Evolutionary conservation across 1,140 invertebrate genomes (phyloP), one percentile per base, ranked within the genome.

Genomic region (Glossosoma conforme): DNA sequence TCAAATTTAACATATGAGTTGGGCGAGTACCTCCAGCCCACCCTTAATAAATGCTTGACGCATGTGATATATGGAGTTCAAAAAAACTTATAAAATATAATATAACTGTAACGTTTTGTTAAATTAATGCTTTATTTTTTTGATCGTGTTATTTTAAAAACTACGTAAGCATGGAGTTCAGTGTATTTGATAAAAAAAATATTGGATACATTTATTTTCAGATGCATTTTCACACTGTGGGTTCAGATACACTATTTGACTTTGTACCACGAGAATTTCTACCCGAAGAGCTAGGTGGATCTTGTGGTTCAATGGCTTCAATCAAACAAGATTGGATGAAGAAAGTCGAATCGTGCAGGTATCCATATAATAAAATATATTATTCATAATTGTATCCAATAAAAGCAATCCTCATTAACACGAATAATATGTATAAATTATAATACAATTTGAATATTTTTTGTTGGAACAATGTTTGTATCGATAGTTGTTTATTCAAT

Each of bases 271-370:
- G 69, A 52, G 74, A 80, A 2, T 61, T 84, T n/a, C 61, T 86
- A 20, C 83, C 83, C 0, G 67, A 72, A 11, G 83, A 86, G 60
- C 84, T 82, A 44, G 83, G 83, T 6, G 83, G 83, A 3, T 69
- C 71, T 15, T 74, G 73, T 1, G 81, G 81, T 9, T 61, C 69
- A 0, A 62, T 80, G n/a, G 69, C 74, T 3, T 66, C 72, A 35
- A 68, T 83, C 25, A 82, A 82, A 57, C 59, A 67, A 2, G 61
- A 76, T 45, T 80, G 77, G 68, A 68, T 77, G 5, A 69, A 70
- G 21, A 57, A 65, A 36, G 65, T 75, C 13, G 69, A 72, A 40
- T 62, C 64, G 5, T 68, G 69, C 38, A 66, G 70, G 72, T 74
- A 52, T 36, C 25, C 2, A 19, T 37, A 41, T 18, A 38, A 13